Base-by-base conservation (phyloP, 2,888 invertebrate species). In the Lypha dubia region DNA sequence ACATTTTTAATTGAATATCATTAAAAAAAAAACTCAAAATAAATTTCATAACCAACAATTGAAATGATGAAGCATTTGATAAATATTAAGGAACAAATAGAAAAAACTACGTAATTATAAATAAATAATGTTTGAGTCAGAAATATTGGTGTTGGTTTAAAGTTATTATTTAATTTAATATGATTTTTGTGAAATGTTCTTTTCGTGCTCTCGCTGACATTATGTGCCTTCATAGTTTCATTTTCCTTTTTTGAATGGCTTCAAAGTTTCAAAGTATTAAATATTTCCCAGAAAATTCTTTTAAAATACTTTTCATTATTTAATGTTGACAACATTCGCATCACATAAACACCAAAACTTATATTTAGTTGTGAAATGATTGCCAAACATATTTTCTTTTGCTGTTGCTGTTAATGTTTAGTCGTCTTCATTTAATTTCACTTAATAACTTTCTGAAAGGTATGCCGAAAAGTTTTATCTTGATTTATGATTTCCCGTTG, bases 401-500 rank as follows among this genome's bases (percentile, higher is more conserved):
- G 8, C 41, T 15, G 22, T 7, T 20, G 8, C 41, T 15, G 22
- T 41, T 41, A 13, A 62, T 17, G 2, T 11, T 62, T 41, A 8
- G 7, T 22, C 13, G 5, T 15, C 60, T 62, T 5, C 15, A 11
- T 62, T 20, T 22, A 20, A 17, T 49, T 17, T 35, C 35, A 7
- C 20, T 49, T 49, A 1, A 28, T 11, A n/a, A 32, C 11, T 44
- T 44, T 38, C 17, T 56, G 28, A 51, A 41, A 41, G 22, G 24
- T 24, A 7, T 53, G 53, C 24, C n/a, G 3, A 5, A 56, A 76
- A 58, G 46, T 67, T 77, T 67, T 46, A 22, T 68, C 68, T 68
- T 24, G 60, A 77, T 77, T 60, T 68, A 46, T 49, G 28, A 24
- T 1, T 56, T 44, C 17, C n/a, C 53, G 60, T 68, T 77, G 5